Evolutionary conservation across 2,888 invertebrate species (phyloP).

Genomic region (Hyposoter dolosus): DNA sequence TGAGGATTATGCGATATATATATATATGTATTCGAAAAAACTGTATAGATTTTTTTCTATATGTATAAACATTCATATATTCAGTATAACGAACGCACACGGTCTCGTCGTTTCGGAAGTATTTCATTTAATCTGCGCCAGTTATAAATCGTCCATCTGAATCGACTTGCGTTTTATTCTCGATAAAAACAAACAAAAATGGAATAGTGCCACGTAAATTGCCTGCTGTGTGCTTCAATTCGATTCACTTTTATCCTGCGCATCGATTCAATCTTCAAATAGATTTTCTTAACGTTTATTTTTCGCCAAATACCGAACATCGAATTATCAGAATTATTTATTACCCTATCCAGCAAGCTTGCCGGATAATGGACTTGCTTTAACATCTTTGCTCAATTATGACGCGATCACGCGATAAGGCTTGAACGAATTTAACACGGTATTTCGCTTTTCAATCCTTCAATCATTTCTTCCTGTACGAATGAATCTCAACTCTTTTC

Average conservation of each 20-base stretch:
- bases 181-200: not conserved
- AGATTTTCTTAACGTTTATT: not conserved
- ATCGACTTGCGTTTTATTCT: constrained; percentile 7
- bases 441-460: not conserved
- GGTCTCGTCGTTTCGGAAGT: not conserved
- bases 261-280: not conserved
- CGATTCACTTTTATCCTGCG: constrained; percentile 8
- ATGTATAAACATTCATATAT: not conserved
- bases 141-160: constrained; percentile 35
- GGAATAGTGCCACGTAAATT: not conserved
- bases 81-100: not conserved
- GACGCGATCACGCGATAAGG: not conserved
- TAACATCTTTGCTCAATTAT: not conserved
- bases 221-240: constrained; percentile 3
- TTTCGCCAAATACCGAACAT: not conserved
- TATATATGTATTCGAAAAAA: not conserved
- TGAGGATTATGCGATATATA: not conserved
- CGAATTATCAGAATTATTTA: not conserved
- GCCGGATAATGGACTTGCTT: not conserved
- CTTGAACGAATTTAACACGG: not conserved
- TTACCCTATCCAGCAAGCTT: not conserved
- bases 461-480: not conserved
- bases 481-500: too few species aligned
- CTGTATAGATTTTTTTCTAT: constrained; percentile 6
- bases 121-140: constrained; percentile 23